Percentiles rank a stretch among this genome's conserved stretches.
Conservation (phyloP, 2,113 vertebrate genomes). For the Macaca mulatta region DNA sequence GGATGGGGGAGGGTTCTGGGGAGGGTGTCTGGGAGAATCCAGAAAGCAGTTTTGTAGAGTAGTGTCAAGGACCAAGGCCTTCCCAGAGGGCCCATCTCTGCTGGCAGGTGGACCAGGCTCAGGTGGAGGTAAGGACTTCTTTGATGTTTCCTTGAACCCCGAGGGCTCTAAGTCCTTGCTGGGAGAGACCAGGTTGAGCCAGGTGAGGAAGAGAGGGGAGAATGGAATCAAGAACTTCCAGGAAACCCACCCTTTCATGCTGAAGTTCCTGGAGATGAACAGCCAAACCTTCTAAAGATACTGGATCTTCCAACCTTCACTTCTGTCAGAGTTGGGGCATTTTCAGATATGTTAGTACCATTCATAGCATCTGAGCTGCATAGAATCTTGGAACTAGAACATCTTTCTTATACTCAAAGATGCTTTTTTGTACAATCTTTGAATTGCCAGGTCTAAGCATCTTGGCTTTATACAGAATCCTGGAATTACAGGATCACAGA, state of each 20-base stretch:
- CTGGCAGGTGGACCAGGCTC: background rate
- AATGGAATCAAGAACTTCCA: background rate
- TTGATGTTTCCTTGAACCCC: background rate
- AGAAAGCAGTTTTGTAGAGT: background rate
- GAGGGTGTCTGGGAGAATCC: background rate
- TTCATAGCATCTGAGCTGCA: background rate
- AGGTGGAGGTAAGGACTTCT: background rate
- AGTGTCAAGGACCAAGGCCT: background rate
- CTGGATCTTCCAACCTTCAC: rapidly evolving
- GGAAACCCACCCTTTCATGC: background rate
- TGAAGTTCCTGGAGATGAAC: background rate
- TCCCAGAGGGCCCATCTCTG: background rate
- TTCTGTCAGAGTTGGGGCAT: background rate
- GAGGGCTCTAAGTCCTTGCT: background rate
- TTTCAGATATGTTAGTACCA: background rate
- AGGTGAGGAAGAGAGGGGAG: background rate
- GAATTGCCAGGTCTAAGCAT: constrained; percentile 31
- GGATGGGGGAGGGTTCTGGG: background rate
- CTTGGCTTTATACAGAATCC: background rate
- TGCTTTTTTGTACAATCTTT: constrained; percentile 16
- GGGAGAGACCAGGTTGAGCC: background rate
- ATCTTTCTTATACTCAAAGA: background rate
- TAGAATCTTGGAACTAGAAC: background rate
- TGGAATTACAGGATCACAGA: background rate
- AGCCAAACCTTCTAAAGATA: background rate